Base-by-base conservation (phyloP, 2,797 vertebrate genomes). In the Poecilia velifera region DNA sequence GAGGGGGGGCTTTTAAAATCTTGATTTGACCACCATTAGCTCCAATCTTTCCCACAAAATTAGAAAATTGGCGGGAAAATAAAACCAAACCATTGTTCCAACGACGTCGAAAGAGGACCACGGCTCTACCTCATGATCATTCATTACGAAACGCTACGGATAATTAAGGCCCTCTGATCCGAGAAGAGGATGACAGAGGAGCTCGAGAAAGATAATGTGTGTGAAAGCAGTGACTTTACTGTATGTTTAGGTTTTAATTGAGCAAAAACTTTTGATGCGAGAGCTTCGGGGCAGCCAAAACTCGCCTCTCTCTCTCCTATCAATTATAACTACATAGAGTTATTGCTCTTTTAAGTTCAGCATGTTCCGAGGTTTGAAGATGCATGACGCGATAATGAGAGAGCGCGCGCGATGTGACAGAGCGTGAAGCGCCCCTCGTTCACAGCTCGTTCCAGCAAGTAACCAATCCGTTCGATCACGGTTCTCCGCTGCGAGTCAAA, bases 41-140 rank as follows among this genome's bases (percentile, higher is more conserved):
- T 84, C 76, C 89, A 89, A 89, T 93, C 90, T 76, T 88, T 88
- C 81, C 84, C 82, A 77, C 74, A 39, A 72, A 88, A 81, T 83
- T 77, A 46, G 77, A 81, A 28, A 73, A 77, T 76, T 46, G 28
- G 34, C 45, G 72, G n/a, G 41, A 82, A 75, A 79, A 45, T 2
- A 20, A 45, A 71, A 45, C 41, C 0, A 4, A 51, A 76, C 45
- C 31, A 82, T 80, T 89, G 79, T 79, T 86, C 78, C n/a, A 66
- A 53, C 4, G 10, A 76, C 28, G 71, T 51, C 9, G 46, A 76
- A 45, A 74, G 53, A 22, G 46, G 77, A 57, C 7, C 18, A 81
- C 8, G 72, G 73, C 53, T 49, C 25, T 62, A 76, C 73, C 36
- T 77, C 53, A n/a, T 1, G 62, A 4, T 20, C 51, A 55, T 62